Evolutionary conservation across 2,797 vertebrate species (phyloP).

Genomic region (Myotis myotis): DNA sequence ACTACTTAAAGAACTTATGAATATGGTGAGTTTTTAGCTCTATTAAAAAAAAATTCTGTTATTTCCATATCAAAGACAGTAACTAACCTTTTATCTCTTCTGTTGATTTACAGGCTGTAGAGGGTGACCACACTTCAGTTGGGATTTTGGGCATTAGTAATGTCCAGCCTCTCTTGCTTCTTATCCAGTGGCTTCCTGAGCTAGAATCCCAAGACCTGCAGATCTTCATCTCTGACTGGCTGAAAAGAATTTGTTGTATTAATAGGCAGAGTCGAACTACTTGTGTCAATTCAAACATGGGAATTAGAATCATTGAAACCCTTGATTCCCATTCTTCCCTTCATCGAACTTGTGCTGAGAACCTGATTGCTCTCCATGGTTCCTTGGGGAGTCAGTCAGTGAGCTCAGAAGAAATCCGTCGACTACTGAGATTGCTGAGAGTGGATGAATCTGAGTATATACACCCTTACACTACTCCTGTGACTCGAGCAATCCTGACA

Average conservation of each 20-base stretch:
- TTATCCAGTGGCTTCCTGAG: slow-evolving; percentile 97
- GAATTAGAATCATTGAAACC: slow-evolving; percentile 88
- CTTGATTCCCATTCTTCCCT: slow-evolving; percentile 86
- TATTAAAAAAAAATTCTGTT: slow-evolving; percentile 10
- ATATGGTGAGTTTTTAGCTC: slow-evolving; percentile 92
- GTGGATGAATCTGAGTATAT: slow-evolving; percentile 84
- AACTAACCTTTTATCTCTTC: slow-evolving; percentile 55
- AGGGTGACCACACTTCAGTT: slow-evolving; percentile 96
- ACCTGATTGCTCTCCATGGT: slow-evolving; percentile 92
- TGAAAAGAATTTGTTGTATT: slow-evolving; percentile 94
- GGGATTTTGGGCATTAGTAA: slow-evolving; percentile 97
- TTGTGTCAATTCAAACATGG: slow-evolving; percentile 96
- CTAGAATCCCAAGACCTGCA: slow-evolving; percentile 93
- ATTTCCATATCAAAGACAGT: background rate
- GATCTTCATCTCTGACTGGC: slow-evolving; percentile 94
- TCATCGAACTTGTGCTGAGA: slow-evolving; percentile 91
- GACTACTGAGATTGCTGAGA: slow-evolving; percentile 90
- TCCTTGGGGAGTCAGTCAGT: slow-evolving; percentile 95
- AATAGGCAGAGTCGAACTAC: slow-evolving; percentile 94
- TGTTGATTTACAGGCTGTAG: slow-evolving; percentile 91
- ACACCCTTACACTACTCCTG: slow-evolving; percentile 90
- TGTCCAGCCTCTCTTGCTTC: slow-evolving; percentile 94
- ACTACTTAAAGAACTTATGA: slow-evolving; percentile 97
- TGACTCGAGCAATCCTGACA: slow-evolving; percentile 89
- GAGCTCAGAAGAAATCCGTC: slow-evolving; percentile 90